These are phyloP conservation scores for Yasuhikotakia modesta DNA, from an alignment of 2,797 vertebrate species.

Conservation along the genomic window DNA sequence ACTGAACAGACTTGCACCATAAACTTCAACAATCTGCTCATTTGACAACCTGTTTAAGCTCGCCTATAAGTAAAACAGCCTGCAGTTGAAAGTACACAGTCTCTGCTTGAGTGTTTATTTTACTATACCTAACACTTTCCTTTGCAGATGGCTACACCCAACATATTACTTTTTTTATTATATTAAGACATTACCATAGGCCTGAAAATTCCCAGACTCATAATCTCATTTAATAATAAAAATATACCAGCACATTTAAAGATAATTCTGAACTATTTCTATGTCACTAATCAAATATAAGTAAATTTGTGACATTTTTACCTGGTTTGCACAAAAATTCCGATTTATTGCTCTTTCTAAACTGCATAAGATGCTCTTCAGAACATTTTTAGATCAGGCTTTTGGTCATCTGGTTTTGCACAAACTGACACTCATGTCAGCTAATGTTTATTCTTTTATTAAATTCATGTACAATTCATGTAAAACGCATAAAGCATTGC, in stretches of 20 bases:
- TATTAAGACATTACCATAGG: background rate
- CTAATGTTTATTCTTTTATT: no score
- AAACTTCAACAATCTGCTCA: background rate
- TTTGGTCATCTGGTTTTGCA: background rate
- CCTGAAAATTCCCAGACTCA: background rate
- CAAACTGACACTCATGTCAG: constrained; percentile 52
- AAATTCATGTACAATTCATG: no score
- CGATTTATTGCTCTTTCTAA: background rate
- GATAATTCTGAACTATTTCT: background rate
- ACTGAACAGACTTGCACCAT: background rate
- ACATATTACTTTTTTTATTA: constrained; percentile 51
- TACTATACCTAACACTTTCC: constrained; percentile 57
- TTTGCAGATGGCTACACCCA: constrained; percentile 73
- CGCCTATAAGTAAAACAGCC: background rate
- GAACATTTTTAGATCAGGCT: background rate
- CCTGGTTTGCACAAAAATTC: background rate
- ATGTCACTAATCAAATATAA: background rate
- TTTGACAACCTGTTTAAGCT: background rate
- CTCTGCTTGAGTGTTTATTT: constrained; percentile 64
- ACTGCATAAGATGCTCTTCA: constrained; percentile 10
- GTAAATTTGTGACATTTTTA: background rate
- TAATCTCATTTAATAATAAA: background rate
- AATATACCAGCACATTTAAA: background rate
- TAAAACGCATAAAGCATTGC: no score
- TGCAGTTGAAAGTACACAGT: background rate